These are phyloP conservation scores for Cardiocondyla obscurior DNA, from an alignment of 1,140 invertebrate genomes.

Conservation along the genomic window DNA sequence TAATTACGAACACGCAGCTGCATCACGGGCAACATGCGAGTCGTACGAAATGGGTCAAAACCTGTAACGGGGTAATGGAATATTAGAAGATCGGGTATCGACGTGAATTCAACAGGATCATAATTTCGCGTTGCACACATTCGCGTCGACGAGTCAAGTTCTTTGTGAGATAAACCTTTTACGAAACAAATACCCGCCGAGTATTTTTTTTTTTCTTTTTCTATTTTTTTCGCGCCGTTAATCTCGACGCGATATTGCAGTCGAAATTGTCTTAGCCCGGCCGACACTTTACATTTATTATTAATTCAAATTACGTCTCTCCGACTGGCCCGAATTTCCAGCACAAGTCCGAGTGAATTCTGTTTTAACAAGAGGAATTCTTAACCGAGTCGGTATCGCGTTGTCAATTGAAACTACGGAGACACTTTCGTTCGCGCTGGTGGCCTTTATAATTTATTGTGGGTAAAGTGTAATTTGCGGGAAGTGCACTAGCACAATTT, in stretches of 20 bases:
- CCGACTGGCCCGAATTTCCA: constrained; percentile 23
- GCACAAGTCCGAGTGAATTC: constrained; percentile 25
- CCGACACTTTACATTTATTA: constrained; percentile 49
- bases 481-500: constrained; percentile 6
- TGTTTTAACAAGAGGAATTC: constrained; percentile 51
- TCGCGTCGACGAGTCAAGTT: neutral
- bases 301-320: constrained; percentile 51
- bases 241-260: constrained; percentile 19
- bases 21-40: constrained; percentile 21
- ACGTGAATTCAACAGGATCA: constrained; percentile 31
- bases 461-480: constrained; percentile 4
- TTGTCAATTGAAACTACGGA: constrained; percentile 39
- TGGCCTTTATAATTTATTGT: constrained; percentile 36
- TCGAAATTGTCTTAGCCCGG: neutral
- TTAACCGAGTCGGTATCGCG: constrained; percentile 37
- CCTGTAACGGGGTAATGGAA: neutral
- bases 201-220: too few relatives aligned
- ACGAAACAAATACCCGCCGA: neutral
- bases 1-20: constrained; percentile 41
- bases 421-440: neutral
- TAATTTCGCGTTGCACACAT: constrained; percentile 35
- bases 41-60: constrained; percentile 14
- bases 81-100: neutral
- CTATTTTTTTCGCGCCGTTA: constrained; percentile 34
- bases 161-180: neutral